These are phyloP conservation scores for Gavia stellata DNA, from an alignment of 2,113 vertebrate species.

Conservation along the genomic window DNA sequence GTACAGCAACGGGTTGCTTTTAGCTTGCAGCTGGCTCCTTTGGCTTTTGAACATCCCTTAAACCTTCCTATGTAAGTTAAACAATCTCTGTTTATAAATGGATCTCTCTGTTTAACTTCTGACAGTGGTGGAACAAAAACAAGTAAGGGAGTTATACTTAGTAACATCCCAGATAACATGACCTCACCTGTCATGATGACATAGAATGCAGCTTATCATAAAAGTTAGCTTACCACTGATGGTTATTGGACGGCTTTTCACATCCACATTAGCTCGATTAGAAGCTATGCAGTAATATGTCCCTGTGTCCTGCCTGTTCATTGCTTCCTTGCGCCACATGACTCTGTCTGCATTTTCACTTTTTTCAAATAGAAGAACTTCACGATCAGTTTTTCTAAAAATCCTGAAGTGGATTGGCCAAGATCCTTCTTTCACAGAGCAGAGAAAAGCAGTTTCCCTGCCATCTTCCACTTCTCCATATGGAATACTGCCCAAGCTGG, in stretches of 20 bases:
- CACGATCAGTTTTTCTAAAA: conserved; percentile 33
- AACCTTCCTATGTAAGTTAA: neutral
- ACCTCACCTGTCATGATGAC: neutral
- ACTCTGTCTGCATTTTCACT: neutral
- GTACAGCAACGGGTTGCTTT: neutral
- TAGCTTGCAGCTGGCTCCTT: neutral
- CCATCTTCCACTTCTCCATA: conserved; percentile 52
- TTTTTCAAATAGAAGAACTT: neutral
- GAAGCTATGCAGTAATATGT: conserved; percentile 54
- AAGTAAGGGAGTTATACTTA: neutral
- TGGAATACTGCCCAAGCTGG: neutral
- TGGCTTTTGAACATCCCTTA: neutral
- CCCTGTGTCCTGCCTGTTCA: conserved; percentile 46
- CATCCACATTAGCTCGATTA: conserved; percentile 6
- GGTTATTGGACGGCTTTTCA: conserved; percentile 20
- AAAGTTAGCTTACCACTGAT: conserved; percentile 41
- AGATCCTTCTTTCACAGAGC: conserved; percentile 51
- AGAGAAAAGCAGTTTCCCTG: neutral
- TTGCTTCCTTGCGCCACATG: neutral
- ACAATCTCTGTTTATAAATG: neutral
- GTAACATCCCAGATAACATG: neutral
- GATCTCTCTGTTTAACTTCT: neutral
- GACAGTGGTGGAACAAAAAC: neutral
- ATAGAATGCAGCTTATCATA: neutral
- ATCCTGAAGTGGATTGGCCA: conserved; percentile 57